A percentile compares a stretch with the other conserved stretches of the same genome.
phyloP scores from a whole-genome alignment of 2,888 invertebrate genomes.

The Scelioninae gen. 2 region DNA sequence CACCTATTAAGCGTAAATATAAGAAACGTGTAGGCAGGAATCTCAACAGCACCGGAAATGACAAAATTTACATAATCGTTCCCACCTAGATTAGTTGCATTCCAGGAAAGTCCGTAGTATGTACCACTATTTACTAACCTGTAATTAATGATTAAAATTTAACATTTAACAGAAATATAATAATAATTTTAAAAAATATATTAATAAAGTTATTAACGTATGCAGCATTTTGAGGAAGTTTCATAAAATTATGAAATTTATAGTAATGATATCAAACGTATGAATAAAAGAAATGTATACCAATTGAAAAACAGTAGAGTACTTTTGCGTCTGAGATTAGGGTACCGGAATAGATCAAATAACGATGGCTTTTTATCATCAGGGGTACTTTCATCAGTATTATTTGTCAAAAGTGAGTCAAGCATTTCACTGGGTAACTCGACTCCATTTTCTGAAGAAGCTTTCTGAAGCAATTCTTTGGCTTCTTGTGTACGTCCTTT shows the following conservation, averaged over 20 bases:
- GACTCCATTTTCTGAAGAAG: conserved; percentile 81
- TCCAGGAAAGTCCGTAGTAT: conserved; percentile 88
- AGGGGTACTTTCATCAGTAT: conserved; percentile 69
- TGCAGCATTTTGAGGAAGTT: no score
- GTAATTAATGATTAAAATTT: no score
- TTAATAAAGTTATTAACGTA: no score
- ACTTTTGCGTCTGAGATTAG: conserved; percentile 81
- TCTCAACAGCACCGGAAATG: conserved; percentile 85
- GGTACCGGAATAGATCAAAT: conserved; percentile 80
- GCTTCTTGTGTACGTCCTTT: conserved; percentile 81
- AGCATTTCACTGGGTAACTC: conserved; percentile 77
- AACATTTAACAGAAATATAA: no score
- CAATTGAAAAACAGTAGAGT: conserved; percentile 85
- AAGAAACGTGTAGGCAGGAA: conserved; percentile 83
- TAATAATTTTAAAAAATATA: no score
- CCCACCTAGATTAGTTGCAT: conserved; percentile 83
- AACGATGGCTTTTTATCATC: conserved; percentile 76
- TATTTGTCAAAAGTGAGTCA: conserved; percentile 76
- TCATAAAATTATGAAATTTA: neutral
- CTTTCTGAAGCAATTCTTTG: conserved; percentile 79
- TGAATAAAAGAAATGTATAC: no score
- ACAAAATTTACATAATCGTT: conserved; percentile 84
- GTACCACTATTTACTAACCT: conserved; percentile 86
- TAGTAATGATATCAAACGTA: conserved; percentile 5
- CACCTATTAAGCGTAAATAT: conserved; percentile 82